Evolutionary conservation across 2,113 vertebrate species (phyloP), one percentile per base, ranked within the genome.

Genomic region (Platichthys flesus): DNA sequence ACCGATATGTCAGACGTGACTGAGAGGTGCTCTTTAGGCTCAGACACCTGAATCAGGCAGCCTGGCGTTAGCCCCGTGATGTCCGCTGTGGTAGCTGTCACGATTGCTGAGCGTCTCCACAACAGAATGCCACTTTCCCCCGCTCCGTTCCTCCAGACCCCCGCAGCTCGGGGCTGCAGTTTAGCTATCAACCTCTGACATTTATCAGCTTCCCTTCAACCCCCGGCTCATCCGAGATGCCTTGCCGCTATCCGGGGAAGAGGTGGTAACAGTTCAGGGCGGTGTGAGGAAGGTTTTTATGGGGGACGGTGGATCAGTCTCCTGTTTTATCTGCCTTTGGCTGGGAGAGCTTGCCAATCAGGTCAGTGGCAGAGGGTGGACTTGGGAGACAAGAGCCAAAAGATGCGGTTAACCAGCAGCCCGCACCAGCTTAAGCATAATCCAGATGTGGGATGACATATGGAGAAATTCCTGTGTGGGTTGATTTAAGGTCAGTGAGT

Each of bases 171-270:
- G 13, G 76, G 16, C 62, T 16, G 61, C 65, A 56, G 65, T 91
- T 91, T 66, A 90, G 83, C 87, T 21, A 72, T 87, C 87, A 85
- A 79, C 81, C 82, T 65, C 47, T 91, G 90, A 92, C 89, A 90
- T 92, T 92, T 88, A 67, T 73, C 82, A 65, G 82, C 82, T 86
- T 78, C 81, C 60, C 86, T 45, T 3, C 72, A 61, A 74, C 64
- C 71, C 82, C 5, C 21, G 66, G 79, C 67, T 80, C 68, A 67
- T 65, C 70, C 15, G 9, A 60, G 76, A 69, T 67, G 58, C 59
- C 54, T 55, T 54, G 74, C 64, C 65, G 18, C 49, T 8, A 9
- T 35, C 42, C 56, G 28, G 56, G 56, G 60, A 68, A 51, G 66
- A 67, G 37, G 56, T 56, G 78, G 63, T 77, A 69, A 76, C 65